These are phyloP conservation scores for Xylocopa sonorina DNA, from an alignment of 1,140 invertebrate species.

Conservation along the genomic window DNA sequence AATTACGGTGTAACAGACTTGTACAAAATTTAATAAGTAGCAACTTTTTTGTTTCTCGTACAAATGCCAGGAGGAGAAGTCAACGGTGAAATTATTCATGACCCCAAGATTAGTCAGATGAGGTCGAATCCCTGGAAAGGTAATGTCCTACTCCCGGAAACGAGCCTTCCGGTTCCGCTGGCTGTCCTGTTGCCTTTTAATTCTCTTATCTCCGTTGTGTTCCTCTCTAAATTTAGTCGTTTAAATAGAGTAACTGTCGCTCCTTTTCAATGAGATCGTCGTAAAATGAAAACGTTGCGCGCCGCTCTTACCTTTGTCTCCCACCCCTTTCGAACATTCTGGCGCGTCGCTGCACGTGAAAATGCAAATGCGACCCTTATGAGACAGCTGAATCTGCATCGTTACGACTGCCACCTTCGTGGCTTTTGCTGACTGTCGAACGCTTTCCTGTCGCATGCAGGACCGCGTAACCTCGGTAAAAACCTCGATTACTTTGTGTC, in stretches of 20 bases:
- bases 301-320: background rate
- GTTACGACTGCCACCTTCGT: background rate
- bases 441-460: background rate
- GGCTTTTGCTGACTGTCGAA: background rate
- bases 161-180: slow-evolving; percentile 25
- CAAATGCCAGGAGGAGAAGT: background rate
- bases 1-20: no score
- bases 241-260: slow-evolving; percentile 24
- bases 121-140: slow-evolving; percentile 30
- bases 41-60: background rate
- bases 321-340: background rate
- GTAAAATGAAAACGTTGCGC: background rate
- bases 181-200: slow-evolving; percentile 27
- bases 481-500: background rate
- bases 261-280: background rate
- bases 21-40: no score
- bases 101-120: background rate
- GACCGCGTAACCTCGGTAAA: background rate
- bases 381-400: background rate
- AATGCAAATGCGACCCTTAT: background rate
- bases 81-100: slow-evolving; percentile 26
- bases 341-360: background rate
- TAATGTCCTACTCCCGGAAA: slow-evolving; percentile 40
- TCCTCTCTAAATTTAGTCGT: slow-evolving; percentile 15
- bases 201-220: slow-evolving; percentile 30